Evolutionary conservation across 2,888 invertebrate species (phyloP), one percentile per base, ranked within the genome.

Genomic region (Notodonta dromedarius): DNA sequence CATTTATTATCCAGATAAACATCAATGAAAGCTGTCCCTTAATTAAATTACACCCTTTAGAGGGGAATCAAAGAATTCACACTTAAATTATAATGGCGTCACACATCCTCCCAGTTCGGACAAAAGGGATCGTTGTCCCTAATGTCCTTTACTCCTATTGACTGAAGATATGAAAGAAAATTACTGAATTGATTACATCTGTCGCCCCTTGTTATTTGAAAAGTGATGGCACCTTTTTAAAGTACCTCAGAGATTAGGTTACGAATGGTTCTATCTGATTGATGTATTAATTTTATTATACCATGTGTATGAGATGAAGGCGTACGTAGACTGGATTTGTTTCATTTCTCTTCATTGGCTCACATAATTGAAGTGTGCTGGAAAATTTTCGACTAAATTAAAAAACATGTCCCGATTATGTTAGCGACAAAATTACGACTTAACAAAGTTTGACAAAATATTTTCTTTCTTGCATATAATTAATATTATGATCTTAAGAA

Each of bases 111-210:
- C 62, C 35, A 52, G 6, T 24, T 40, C 40, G 59, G 48, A 65
- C 62, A 67, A 70, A 63, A 62, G 62, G 63, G 16, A 61, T 50
- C 32, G 12, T 1, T 62, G 62, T 55, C 54, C 64, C 60, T 54
- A 40, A 14, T 40, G 55, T 11, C 57, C 57, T 40, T 50, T 59
- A 57, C n/a, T 53, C 35, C 60, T 44, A 61, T 66, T 61, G 71
- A 62, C 53, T 46, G 48, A 35, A 58, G 65, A 59, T 68, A 72
- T 68, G 60, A 67, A 68, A 61, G 61, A 72, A 70, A 62, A 60
- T 56, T 62, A 60, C 66, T 50, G 59, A 65, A 71, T 72, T 71
- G 68, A 74, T 74, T 68, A 56, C 35, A 59, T 65, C 65, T 62
- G 61, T 46, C 67, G 62, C 48, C 70, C 56, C 59, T 62, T 58